These are phyloP conservation scores for Megaptera novaeangliae DNA, from an alignment of 2,113 vertebrate species.

Conservation along the genomic window DNA sequence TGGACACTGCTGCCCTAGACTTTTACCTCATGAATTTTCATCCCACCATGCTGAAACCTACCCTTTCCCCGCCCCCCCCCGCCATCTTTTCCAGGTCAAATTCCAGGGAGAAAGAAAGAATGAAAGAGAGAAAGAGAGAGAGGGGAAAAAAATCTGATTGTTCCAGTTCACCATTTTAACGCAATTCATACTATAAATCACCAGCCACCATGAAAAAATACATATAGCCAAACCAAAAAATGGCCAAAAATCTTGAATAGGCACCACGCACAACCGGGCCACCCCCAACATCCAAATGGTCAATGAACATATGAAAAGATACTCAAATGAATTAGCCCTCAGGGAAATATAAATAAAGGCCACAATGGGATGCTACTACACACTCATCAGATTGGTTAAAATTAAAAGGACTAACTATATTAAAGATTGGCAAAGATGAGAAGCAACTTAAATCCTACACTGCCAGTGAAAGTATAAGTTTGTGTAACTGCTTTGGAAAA, in stretches of 20 bases:
- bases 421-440: not conserved
- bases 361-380: not conserved
- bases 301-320: not conserved
- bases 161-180: not conserved
- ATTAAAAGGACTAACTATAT: not conserved
- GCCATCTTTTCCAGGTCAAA: not conserved
- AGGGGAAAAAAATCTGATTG: not conserved
- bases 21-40: not conserved
- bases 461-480: not conserved
- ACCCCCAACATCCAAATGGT: not conserved
- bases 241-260: not conserved
- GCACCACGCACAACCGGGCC: not conserved
- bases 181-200: not conserved
- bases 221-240: not conserved
- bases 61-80: not conserved
- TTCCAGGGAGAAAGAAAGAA: not conserved
- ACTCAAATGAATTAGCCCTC: not conserved
- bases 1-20: not conserved
- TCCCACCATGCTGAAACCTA: not conserved
- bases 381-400: not conserved
- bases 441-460: not conserved
- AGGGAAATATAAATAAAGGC: not conserved
- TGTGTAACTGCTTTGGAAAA: not conserved
- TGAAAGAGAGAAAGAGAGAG: not conserved
- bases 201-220: not conserved